Percentiles rank a stretch among this genome's conserved stretches.
Evolutionary conservation across 37 sponge, comb jelly and placozoan species (phyloP).

Genomic region (Agelas oroides): DNA sequence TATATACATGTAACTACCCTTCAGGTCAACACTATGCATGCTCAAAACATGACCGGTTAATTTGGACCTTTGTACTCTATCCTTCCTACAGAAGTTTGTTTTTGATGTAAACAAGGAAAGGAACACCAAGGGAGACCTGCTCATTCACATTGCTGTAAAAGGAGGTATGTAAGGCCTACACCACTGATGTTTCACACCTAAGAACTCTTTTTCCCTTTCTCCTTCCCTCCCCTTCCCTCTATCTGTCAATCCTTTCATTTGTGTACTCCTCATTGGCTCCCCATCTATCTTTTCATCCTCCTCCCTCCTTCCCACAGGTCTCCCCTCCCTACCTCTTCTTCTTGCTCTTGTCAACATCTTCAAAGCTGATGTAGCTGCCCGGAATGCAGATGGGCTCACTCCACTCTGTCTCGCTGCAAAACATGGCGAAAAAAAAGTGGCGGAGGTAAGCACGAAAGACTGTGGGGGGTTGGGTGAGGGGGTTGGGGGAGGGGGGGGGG

Average conservation of each 20-base stretch:
- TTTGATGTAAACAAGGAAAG: conserved; percentile 69
- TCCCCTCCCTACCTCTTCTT: conserved; percentile 65
- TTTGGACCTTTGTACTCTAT: too few relatives aligned
- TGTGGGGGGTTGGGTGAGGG: too few relatives aligned
- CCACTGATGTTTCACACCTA: background rate
- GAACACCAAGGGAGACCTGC: conserved; percentile 56
- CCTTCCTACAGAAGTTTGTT: conserved; percentile 30
- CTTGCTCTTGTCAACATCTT: conserved; percentile 38
- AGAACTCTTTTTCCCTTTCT: background rate
- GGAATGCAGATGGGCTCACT: conserved; percentile 47
- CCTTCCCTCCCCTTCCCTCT: background rate
- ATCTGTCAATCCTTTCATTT: background rate
- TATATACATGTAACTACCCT: too few relatives aligned
- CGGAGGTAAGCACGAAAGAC: conserved; percentile 42
- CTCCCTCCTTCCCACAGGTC: conserved; percentile 25
- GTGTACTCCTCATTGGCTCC: background rate
- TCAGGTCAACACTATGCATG: too few relatives aligned
- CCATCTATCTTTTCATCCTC: background rate
- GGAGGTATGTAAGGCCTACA: conserved; percentile 33
- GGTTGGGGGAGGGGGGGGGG: too few relatives aligned
- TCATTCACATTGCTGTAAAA: conserved; percentile 65
- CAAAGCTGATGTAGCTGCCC: conserved; percentile 48
- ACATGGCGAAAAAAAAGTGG: conserved; percentile 51
- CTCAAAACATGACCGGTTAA: too few relatives aligned
- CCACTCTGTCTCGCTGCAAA: conserved; percentile 66